Evolutionary conservation across 2,888 invertebrate species (phyloP), one percentile per base, ranked within the genome.

Genomic region (Parelbella ahira): DNA sequence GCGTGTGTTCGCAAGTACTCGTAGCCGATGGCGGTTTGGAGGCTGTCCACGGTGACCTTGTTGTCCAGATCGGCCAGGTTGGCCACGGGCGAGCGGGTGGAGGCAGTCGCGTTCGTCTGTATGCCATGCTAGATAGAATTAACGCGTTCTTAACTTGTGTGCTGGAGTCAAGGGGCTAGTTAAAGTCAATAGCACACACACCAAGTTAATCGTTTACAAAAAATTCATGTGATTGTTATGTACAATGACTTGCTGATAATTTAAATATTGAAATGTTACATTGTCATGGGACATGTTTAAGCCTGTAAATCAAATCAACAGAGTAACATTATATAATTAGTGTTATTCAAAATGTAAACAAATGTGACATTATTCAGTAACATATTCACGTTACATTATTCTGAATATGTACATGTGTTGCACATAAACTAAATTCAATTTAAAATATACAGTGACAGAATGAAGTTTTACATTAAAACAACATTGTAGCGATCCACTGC

Each of bases 21-120:
- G 89, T 94, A 88, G 15, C 96, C 95, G 44, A 98, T 88, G 2
- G 94, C 94, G 4, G 93, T 91, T 47, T 96, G 89, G 21, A 97
- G 84, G 47, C 90, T 89, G 42, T 93, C 90, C 52, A 93, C 91
- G 7, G 90, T 91, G 10, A 96, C 89, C 34, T 89, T 88, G 37
- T 90, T 89, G 78, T 94, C 91, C 37, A 94, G 87, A 51, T 97
- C 95, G 24, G 84, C 87, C 56, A 99, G 84, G 83, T 97, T 98
- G 55, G 92, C 92, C 41, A 97, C 93, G 6, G 93, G 90, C 0
- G 97, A 94, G 37, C 91, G 91, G 8, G 93, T 90, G 30, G 97
- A 98, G 54, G 90, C 88, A 1, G 98, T 97, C 47, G 98, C 97
- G 58, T 93, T 95, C 49, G 93, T 93, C 66, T 92, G 89, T 62